Base-by-base conservation (phyloP, 2,888 invertebrate species). In the Choristoneura rosaceana region DNA sequence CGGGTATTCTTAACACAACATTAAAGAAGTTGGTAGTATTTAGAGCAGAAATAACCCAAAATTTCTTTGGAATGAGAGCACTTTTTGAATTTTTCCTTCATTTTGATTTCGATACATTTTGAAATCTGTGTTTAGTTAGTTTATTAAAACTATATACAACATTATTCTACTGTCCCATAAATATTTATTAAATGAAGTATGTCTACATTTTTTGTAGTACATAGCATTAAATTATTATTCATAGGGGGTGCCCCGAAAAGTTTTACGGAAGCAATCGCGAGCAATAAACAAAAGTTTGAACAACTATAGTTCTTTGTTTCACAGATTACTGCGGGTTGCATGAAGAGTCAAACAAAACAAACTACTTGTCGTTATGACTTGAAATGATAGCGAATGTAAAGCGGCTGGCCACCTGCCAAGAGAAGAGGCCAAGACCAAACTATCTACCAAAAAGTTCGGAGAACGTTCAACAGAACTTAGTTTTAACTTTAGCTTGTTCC, bases 351-450 rank as follows among this genome's bases (percentile, higher is more conserved):
- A 15, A 38, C 9, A 38, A 41, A 15, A 38, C 17, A 61, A 61
- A 61, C 41, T 12, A 38, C 17, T 12, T 5, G 41, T 17, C 41
- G 41, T 61, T 61, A 61, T 61, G 61, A 14, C 17, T 61, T 41
- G 41, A 61, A 61, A 61, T 61, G 61, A 43, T 41, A 4, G 41
- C 61, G n/a, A 41, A 17, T 41, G 12, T 41, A 55, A 55, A 55
- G 3, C 55, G 25, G 25, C 55, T 61, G 61, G 61, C 41, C n/a
- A n/a, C 10, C 12, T 4, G n/a, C n/a, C n/a, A n/a, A n/a, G n/a
- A n/a, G n/a, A n/a, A n/a, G n/a, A n/a, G n/a, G 41, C 61, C 41
- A 38, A 17, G 61, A 61, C 15, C 59, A 34, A 38, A n/a, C n/a
- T 43, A n/a, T 0, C 25, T 0, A 55, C 55, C 55, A 55, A 55